phyloP scores from a whole-genome alignment of 2,113 vertebrate genomes.

The Cavia porcellus region DNA sequence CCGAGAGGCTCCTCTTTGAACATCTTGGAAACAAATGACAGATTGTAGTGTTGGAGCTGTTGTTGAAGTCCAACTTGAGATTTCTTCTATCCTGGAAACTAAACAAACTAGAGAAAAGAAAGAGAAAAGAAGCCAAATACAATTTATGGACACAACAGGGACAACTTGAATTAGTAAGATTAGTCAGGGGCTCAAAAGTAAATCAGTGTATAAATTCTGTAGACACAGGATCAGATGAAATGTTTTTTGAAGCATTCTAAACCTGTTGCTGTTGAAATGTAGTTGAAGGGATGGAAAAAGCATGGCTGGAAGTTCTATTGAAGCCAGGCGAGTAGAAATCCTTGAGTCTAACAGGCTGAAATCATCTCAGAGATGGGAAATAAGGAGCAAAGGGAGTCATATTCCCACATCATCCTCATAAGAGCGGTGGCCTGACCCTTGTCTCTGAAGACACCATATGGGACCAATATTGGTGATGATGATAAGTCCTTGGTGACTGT shows the following conservation, averaged over 20 bases:
- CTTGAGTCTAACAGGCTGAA: background rate
- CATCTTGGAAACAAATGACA: constrained; percentile 51
- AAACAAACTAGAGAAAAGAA: constrained; percentile 47
- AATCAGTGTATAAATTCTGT: constrained; percentile 63
- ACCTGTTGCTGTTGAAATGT: constrained; percentile 75
- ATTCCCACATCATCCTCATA: accelerated
- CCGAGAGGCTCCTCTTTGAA: background rate
- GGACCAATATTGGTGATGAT: constrained; percentile 18
- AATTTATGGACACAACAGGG: constrained; percentile 74
- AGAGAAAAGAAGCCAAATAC: constrained; percentile 18
- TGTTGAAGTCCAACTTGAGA: constrained; percentile 55
- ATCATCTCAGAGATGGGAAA: background rate
- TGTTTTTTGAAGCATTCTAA: constrained; percentile 70
- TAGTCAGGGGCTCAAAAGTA: constrained; percentile 77
- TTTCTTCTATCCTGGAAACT: constrained; percentile 72
- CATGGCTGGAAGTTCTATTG: background rate
- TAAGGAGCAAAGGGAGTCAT: background rate
- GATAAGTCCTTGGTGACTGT: constrained; percentile 60
- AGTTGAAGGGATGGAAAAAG: constrained; percentile 74
- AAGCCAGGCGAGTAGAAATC: constrained; percentile 24
- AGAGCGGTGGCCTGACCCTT: background rate
- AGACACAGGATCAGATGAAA: constrained; percentile 80
- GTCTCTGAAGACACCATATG: constrained; percentile 52
- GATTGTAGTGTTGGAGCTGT: constrained; percentile 8
- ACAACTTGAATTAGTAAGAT: constrained; percentile 72